Base-by-base conservation (phyloP, 2,113 vertebrate genomes). In the Phrynocephalus versicolor region DNA sequence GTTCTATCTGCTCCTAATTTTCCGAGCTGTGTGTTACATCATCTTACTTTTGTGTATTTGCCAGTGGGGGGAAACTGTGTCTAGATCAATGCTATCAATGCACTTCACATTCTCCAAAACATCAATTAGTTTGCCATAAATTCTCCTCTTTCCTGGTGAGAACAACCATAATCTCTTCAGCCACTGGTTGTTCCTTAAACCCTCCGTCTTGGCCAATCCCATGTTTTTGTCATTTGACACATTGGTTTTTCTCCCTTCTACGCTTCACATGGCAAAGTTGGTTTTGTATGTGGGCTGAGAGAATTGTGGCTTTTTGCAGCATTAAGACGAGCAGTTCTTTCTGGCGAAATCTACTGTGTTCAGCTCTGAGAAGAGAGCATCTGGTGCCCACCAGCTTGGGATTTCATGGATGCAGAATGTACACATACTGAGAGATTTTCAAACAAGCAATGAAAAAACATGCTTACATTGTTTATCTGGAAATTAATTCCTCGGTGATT, bases 1-100 rank as follows among this genome's bases (percentile, higher is more conserved):
- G 90, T 92, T 70, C 89, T 95, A 91, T 92, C 92, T 94, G 87
- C 83, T 95, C 88, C 77, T 92, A 65, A 93, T 96, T 96, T 96
- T 84, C 88, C 82, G 87, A 35, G 74, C 88, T 88, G 58, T 88
- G 60, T 70, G 91, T 94, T 93, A 92, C 87, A 84, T 94, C 91
- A 94, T 94, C 70, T 91, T 88, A n/a, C 8, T 92, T 94, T 90
- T 91, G 69, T 87, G 21, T 45, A 83, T 83, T 90, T 94, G 88
- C 90, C 25, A 71, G 70, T 89, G 86, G 76, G 92, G n/a, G 93
- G 93, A 94, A 92, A 72, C 16, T 83, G 93, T 93, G 77, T 92
- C 89, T 69, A 75, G 69, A 85, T 90, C 85, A 89, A 84, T 95
- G 92, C 90, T 88, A 89, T 92, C 86, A 88, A 74, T 76, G 19